Evolutionary conservation across 2,888 invertebrate species (phyloP), one percentile per base, ranked within the genome.

Genomic region (Cataglyphis albicans): DNA sequence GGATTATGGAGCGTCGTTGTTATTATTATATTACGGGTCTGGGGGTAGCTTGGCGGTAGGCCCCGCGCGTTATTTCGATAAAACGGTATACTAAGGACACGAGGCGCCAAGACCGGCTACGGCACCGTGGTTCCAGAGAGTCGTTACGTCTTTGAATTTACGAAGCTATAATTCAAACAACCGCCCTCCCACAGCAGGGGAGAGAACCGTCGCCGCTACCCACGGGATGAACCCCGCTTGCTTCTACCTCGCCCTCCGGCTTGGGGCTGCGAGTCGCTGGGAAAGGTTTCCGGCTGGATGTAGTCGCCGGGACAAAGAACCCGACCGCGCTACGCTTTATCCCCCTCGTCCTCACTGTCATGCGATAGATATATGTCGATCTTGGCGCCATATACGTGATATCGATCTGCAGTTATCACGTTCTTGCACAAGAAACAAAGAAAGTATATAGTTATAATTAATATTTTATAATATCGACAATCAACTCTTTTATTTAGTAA

Each of bases 131-230:
- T 85, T 82, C 85, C 89, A 88, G 82, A 85, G 91, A 21, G 21
- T n/a, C n/a, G n/a, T 90, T 90, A 88, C 87, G 89, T 89, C 89
- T 90, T 90, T 88, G 91, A 90, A 92, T 91, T 90, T 92, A 89
- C 90, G 88, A 90, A 91, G 90, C 91, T 86, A 90, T 92, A 91
- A 91, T 89, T 92, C 91, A 92, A 91, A 91, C 82, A 70, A 85
- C 83, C 88, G 84, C 86, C 87, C 87, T 78, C 65, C 83, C 67
- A 44, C 72, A 55, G 29, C 75, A 65, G 61, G 57, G 73, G 81
- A 80, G 84, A 76, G 86, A 86, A 64, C 68, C 78, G 67, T n/a
- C 75, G 64, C 41, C 32, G 70, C 72, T 65, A 82, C 41, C 63
- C 80, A 74, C 81, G 70, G 68, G 83, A 89, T 84, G 85, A 87